phyloP scores from a whole-genome alignment of 2,888 invertebrate species.

The Aleiodes alternator region DNA sequence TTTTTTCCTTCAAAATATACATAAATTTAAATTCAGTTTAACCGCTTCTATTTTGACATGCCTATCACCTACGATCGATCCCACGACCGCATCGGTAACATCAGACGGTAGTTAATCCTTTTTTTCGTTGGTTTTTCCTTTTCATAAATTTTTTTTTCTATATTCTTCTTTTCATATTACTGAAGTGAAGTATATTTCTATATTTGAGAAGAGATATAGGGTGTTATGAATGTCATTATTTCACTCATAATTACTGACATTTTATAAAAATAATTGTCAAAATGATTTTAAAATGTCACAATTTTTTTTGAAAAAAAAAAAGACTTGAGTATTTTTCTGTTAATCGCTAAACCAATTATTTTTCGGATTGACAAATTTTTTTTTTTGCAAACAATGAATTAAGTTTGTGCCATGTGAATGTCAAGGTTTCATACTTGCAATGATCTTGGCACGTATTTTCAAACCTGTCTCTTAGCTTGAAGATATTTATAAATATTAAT shows the following conservation, averaged over 20 bases:
- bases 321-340: too few species aligned
- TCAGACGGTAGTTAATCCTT: conserved; percentile 57
- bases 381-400: conserved; percentile 2
- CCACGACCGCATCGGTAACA: conserved; percentile 64
- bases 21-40: conserved; percentile 53
- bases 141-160: neutral
- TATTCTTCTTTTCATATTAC: neutral
- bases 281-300: too few species aligned
- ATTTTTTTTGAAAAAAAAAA: too few species aligned
- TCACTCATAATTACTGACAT: too few species aligned
- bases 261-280: too few species aligned
- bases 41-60: conserved; percentile 61
- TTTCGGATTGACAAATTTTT: neutral
- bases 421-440: conserved; percentile 61
- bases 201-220: too few species aligned
- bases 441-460: conserved; percentile 57
- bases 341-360: too few species aligned
- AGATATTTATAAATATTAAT: conserved; percentile 26
- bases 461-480: neutral
- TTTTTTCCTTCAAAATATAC: neutral
- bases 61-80: conserved; percentile 64
- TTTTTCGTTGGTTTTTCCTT: neutral
- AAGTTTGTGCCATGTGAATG: conserved; percentile 50
- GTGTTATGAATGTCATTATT: too few species aligned
- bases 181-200: neutral